Base-by-base conservation (phyloP, 35 echinoderm and acorn worm species). In the Ophioderma brevispina region DNA sequence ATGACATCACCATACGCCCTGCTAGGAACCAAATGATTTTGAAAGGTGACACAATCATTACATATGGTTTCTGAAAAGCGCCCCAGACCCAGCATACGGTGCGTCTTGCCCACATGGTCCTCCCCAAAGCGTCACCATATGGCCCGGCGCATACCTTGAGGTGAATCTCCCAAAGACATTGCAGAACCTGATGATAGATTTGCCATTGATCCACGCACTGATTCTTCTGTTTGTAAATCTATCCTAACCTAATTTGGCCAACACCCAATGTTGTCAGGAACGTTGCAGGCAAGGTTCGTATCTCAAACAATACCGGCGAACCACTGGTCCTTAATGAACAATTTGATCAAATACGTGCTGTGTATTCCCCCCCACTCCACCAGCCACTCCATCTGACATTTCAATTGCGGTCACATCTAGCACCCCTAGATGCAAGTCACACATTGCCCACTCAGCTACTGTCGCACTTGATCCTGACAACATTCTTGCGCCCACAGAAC, bases 81-180 rank as follows among this genome's bases (percentile, higher is more conserved):
- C 17, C 14, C 30, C 42, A 0, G 23, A 13, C 42, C 49, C 1
- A 32, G 21, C 84, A 87, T 76, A 55, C 80, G 40, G 70, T 91
- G 23, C 52, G 89, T 28, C 81, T 31, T 43, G 80, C 80, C 31
- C 89, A 91, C 34, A 55, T 13, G 38, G 76, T 14, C 87, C 87
- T 23, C n/a, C 77, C 28, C 10, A 50, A 8, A 30, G 25, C 34
- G 63, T 78, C 28, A 79, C 40, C 25, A 23, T 87, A 15, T 89
- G 87, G 87, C 87, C 76, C 0, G 76, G 87, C 0, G 37, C 81
- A 2, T 89, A 41, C 41, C n/a, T 89, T 38, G 87, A 89, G 78
- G 18, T 89, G 15, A 13, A 40, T 15, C 23, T 49, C 0, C 76
- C 87, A 4, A 46, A 39, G 0, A 21, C 35, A 1, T 64, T 25